phyloP scores from a whole-genome alignment of 1,140 invertebrate species.

The Maconellicoccus hirsutus region DNA sequence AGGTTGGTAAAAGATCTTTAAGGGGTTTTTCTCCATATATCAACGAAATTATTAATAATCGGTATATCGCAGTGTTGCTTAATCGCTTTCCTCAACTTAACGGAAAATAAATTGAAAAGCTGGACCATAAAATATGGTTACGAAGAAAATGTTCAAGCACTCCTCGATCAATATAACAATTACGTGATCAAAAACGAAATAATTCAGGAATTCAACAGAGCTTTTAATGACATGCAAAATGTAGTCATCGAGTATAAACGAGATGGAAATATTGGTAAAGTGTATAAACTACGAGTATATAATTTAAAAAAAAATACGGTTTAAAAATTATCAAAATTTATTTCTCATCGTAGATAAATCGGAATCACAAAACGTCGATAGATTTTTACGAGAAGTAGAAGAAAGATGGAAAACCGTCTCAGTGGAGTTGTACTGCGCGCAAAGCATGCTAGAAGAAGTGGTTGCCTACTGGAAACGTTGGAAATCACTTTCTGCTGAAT shows the following conservation, averaged over 20 bases:
- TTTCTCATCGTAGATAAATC: conserved; percentile 47
- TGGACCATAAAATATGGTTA: conserved; percentile 84
- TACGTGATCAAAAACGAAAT: conserved; percentile 84
- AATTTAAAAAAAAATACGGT: no score
- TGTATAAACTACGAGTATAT: no score
- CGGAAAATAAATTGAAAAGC: conserved; percentile 73
- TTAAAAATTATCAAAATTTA: conserved; percentile 6
- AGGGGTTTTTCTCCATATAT: no score
- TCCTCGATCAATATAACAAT: conserved; percentile 79
- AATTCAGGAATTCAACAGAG: conserved; percentile 88
- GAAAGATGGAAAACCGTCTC: conserved; percentile 82
- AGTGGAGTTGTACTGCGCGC: conserved; percentile 76
- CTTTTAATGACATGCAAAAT: conserved; percentile 80
- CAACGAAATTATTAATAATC: neutral
- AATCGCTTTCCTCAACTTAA: conserved; percentile 75
- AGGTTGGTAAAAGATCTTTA: conserved; percentile 40
- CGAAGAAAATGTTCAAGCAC: conserved; percentile 66
- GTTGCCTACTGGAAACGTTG: conserved; percentile 78
- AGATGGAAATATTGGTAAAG: conserved; percentile 62
- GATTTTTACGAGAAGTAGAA: conserved; percentile 71
- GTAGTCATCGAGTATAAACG: conserved; percentile 82
- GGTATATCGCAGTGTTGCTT: conserved; percentile 56
- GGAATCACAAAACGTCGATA: conserved; percentile 63
- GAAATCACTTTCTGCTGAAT: conserved; percentile 54
- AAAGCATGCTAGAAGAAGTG: conserved; percentile 79